A percentile compares a stretch with the other conserved stretches of the same genome.
phyloP scores from a whole-genome alignment of 2,113 vertebrate genomes.

The Psittacula cyanocephala region DNA sequence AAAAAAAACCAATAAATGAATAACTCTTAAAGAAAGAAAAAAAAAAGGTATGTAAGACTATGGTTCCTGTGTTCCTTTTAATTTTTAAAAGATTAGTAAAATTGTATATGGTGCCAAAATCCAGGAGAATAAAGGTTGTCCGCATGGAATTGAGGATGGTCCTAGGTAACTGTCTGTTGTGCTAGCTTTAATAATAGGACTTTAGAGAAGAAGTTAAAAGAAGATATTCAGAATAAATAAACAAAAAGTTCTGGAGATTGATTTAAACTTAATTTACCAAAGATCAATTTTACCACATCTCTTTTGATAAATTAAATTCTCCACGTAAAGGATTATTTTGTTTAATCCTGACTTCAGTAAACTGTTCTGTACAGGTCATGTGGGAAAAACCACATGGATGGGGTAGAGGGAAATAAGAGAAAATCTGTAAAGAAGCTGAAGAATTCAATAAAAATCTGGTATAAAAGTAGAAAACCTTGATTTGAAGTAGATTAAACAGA shows the following conservation, averaged over 20 bases:
- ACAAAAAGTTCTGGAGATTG: neutral
- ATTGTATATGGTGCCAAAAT: neutral
- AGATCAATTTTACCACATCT: neutral
- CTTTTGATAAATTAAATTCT: neutral
- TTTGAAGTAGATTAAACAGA: neutral
- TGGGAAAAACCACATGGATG: neutral
- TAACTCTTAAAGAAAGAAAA: neutral
- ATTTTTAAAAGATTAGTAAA: neutral
- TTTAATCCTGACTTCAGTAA: neutral
- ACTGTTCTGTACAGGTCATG: neutral
- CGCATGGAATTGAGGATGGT: neutral
- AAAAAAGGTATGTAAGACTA: neutral
- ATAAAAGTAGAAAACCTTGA: neutral
- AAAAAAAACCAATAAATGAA: neutral
- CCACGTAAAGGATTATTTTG: neutral
- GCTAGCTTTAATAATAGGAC: neutral
- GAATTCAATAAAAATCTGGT: neutral
- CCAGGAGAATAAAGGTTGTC: neutral
- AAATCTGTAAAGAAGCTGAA: neutral
- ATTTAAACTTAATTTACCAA: neutral
- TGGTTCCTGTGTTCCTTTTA: neutral
- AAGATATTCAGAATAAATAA: neutral
- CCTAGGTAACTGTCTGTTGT: neutral
- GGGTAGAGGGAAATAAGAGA: neutral
- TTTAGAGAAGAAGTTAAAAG: neutral